Evolutionary conservation across 2,113 vertebrate species (phyloP).

Genomic region (Heterocephalus glaber): DNA sequence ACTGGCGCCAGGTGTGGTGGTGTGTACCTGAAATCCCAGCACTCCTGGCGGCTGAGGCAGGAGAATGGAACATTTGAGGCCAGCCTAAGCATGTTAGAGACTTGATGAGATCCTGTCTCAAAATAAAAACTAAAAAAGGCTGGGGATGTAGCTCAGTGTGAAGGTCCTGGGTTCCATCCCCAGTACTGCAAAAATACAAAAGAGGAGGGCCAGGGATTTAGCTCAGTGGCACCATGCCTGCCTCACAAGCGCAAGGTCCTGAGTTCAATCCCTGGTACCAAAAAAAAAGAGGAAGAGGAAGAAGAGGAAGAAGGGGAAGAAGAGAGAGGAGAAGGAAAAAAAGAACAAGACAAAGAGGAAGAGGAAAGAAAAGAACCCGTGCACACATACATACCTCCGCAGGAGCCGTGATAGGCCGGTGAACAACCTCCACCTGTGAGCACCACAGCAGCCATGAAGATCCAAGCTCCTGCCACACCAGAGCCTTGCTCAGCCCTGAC

Average conservation of each 20-base stretch:
- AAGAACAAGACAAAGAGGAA: neutral
- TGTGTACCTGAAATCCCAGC: neutral
- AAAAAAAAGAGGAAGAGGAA: neutral
- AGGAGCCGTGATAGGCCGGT: neutral
- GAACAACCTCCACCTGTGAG: neutral
- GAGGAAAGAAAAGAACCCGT: neutral
- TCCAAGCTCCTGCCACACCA: neutral
- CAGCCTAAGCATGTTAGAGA: neutral
- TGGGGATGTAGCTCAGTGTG: neutral
- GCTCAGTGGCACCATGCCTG: no score
- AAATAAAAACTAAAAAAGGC: neutral
- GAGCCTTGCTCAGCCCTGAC: neutral
- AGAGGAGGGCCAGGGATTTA: neutral
- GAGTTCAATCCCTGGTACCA: neutral
- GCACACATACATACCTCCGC: neutral
- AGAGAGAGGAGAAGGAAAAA: neutral
- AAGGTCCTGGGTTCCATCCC: neutral
- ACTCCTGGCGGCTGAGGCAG: neutral
- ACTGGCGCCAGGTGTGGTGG: neutral
- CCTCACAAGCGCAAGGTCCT: no score
- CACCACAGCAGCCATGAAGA: neutral
- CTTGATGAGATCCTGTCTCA: neutral
- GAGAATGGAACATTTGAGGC: neutral
- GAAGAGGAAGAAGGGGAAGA: no score
- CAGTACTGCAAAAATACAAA: neutral